Evolutionary conservation across 2,797 vertebrate genomes (phyloP).

Genomic region (Platalea minor): DNA sequence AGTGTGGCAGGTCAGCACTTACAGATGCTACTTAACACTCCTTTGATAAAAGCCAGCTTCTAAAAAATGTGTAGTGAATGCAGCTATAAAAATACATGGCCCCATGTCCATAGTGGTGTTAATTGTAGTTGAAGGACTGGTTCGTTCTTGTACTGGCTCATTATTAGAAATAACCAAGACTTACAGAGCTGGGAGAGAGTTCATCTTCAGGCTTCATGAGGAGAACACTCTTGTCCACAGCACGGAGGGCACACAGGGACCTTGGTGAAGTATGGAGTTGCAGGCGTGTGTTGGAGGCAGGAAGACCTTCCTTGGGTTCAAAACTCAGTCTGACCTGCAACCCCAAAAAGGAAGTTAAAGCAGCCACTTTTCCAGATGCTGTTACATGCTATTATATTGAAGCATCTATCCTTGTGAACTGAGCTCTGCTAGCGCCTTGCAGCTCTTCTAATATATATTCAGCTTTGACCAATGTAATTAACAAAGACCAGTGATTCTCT

Average conservation of each 20-base stretch:
- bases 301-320: conserved; percentile 71
- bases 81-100: not conserved
- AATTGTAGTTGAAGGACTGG: not conserved
- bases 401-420: not conserved
- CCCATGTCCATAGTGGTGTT: not conserved
- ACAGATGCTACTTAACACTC: not conserved
- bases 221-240: conserved; percentile 86
- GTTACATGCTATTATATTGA: not conserved
- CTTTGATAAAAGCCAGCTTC: not conserved
- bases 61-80: not conserved
- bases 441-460: not conserved
- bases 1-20: not conserved
- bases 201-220: conserved; percentile 79
- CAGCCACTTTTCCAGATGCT: not conserved
- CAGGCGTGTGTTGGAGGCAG: conserved; percentile 71
- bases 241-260: conserved; percentile 86
- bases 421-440: not conserved
- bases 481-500: not conserved
- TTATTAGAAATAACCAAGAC: not conserved
- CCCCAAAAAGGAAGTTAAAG: not conserved
- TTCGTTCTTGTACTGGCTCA: not conserved
- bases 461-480: not conserved
- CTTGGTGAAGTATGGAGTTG: conserved; percentile 74
- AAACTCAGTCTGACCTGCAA: conserved; percentile 84
- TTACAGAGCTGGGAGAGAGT: conserved; percentile 75